Conservation (phyloP, 2,113 vertebrate species). For the Engystomops pustulosus region DNA sequence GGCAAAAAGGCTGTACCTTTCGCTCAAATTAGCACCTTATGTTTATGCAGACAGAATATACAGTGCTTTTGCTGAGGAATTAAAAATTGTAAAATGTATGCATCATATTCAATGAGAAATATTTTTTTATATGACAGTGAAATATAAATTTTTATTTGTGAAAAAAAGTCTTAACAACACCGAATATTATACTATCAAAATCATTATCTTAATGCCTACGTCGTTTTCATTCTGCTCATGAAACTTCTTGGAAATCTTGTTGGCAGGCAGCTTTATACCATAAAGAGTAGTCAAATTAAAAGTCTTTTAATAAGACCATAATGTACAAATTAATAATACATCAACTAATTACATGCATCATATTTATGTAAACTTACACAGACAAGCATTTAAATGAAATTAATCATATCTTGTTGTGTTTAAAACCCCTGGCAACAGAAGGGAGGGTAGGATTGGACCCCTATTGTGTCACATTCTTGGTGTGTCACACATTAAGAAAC, state of each 20-base stretch:
- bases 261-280: slow-evolving; percentile 27
- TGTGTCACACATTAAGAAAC: slow-evolving; percentile 64
- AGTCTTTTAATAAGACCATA: slow-evolving; percentile 51
- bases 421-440: slow-evolving; percentile 63
- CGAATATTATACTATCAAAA: too few relatives aligned
- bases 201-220: background rate
- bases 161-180: too few relatives aligned
- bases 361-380: slow-evolving; percentile 66
- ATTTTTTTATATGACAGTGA: too few relatives aligned
- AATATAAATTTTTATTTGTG: too few relatives aligned
- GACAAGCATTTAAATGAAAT: slow-evolving; percentile 66
- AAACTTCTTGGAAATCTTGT: slow-evolving; percentile 23
- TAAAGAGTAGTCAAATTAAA: slow-evolving; percentile 51
- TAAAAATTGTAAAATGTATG: too few relatives aligned
- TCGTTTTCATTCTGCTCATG: slow-evolving; percentile 23
- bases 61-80: too few relatives aligned
- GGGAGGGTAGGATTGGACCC: slow-evolving; percentile 67
- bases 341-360: slow-evolving; percentile 61
- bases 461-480: slow-evolving; percentile 66
- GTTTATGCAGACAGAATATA: too few relatives aligned
- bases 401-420: slow-evolving; percentile 71
- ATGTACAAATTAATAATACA: slow-evolving; percentile 58
- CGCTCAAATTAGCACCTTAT: too few relatives aligned
- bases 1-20: too few relatives aligned
- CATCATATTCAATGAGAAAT: too few relatives aligned